phyloP scores from a whole-genome alignment of 2,113 vertebrate species.

The Cryptoleucopteryx plumbea region DNA sequence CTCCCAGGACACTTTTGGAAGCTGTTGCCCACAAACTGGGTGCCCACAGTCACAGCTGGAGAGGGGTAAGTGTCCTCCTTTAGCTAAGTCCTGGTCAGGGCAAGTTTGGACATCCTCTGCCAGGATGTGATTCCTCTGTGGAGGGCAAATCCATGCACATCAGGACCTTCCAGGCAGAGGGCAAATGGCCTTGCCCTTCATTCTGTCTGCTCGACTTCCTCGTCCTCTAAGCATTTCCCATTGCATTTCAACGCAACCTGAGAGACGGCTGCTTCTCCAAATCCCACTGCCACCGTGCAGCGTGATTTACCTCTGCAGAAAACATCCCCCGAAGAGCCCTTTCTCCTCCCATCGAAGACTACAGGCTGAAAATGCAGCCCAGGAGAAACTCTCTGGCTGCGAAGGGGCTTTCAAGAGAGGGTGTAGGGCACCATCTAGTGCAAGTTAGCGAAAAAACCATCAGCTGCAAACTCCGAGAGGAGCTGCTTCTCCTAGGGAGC shows the following conservation, averaged over 20 bases:
- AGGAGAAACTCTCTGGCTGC: accelerated
- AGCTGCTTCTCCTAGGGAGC: background rate
- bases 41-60: accelerated
- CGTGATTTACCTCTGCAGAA: background rate
- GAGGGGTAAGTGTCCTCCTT: background rate
- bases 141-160: background rate
- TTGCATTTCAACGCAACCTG: background rate
- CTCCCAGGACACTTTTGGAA: background rate
- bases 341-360: background rate
- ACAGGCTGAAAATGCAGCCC: background rate
- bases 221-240: background rate
- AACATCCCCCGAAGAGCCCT: too few species aligned
- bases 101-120: background rate
- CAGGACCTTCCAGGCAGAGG: background rate
- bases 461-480: background rate
- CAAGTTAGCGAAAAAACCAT: background rate
- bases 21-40: accelerated
- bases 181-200: accelerated
- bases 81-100: background rate
- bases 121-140: accelerated
- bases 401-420: background rate
- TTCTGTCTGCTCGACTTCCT: background rate
- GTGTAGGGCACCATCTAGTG: constrained; percentile 54
- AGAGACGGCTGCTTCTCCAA: background rate
- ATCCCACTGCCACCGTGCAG: background rate